phyloP scores from a whole-genome alignment of 2,113 vertebrate genomes.

The Pseudorectes ferrugineus region DNA sequence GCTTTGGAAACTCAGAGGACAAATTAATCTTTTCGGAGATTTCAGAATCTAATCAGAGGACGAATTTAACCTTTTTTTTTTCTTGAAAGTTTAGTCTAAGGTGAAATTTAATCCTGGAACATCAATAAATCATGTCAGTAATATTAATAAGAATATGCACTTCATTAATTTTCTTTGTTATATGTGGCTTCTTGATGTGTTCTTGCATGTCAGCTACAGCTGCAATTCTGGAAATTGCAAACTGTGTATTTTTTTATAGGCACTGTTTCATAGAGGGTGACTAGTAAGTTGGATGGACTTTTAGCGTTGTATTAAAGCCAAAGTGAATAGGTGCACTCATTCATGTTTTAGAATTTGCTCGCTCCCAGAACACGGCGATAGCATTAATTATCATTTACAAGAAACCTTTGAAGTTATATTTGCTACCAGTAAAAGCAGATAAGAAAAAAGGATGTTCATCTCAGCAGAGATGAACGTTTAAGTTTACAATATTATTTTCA shows the following conservation, averaged over 20 bases:
- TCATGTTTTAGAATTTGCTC: not conserved
- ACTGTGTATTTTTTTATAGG: not conserved
- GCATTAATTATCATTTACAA: not conserved
- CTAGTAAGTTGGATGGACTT: not conserved
- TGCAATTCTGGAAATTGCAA: not conserved
- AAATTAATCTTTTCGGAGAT: not conserved
- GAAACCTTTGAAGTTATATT: conserved; percentile 14
- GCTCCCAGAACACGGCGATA: not conserved
- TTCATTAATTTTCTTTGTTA: not conserved
- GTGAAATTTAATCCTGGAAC: not conserved
- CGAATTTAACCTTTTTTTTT: not conserved
- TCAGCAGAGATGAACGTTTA: not conserved
- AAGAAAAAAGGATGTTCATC: not conserved
- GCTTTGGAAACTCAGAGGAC: not conserved
- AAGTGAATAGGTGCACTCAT: not conserved
- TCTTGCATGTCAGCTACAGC: not conserved
- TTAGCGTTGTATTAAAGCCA: not conserved
- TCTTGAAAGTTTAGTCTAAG: not conserved
- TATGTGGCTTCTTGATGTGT: not conserved
- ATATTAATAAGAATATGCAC: not conserved
- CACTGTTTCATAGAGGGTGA: not conserved
- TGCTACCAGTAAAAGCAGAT: not conserved
- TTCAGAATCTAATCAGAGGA: not conserved
- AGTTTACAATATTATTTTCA: not conserved
- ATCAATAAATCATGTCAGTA: not conserved